Conservation (phyloP, 2,113 vertebrate species). For the Empidonax alnorum region DNA sequence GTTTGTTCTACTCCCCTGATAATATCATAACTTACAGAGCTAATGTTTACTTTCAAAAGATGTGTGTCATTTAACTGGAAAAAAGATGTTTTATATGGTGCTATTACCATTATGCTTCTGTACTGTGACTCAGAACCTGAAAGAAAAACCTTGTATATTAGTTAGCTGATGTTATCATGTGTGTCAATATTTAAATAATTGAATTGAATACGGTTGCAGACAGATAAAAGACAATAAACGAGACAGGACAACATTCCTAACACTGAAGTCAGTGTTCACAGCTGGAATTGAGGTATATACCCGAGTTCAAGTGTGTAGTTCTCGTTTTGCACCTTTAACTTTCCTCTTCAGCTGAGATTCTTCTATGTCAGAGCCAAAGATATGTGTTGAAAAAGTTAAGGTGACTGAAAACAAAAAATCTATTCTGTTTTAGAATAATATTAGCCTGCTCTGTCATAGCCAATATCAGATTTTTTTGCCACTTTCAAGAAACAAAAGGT, state of each 20-base stretch:
- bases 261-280: fast-evolving
- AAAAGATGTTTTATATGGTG: background rate
- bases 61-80: background rate
- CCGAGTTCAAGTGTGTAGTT: background rate
- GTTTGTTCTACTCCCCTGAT: background rate
- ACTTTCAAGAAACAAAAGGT: background rate
- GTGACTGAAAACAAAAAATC: background rate
- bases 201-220: background rate
- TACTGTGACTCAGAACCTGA: background rate
- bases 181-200: background rate
- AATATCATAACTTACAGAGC: background rate
- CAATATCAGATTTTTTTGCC: background rate
- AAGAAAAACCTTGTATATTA: background rate
- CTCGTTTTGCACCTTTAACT: background rate
- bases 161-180: background rate
- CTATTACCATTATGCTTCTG: background rate
- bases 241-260: background rate
- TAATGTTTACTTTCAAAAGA: background rate
- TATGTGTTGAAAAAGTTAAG: background rate
- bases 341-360: background rate
- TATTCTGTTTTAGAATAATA: background rate
- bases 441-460: background rate
- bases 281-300: background rate
- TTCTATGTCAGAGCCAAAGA: background rate
- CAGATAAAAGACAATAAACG: background rate